A percentile compares a stretch with the other conserved stretches of the same genome.
Conservation (phyloP, 1,140 invertebrate genomes). For the Trigoniulus corallinus region DNA sequence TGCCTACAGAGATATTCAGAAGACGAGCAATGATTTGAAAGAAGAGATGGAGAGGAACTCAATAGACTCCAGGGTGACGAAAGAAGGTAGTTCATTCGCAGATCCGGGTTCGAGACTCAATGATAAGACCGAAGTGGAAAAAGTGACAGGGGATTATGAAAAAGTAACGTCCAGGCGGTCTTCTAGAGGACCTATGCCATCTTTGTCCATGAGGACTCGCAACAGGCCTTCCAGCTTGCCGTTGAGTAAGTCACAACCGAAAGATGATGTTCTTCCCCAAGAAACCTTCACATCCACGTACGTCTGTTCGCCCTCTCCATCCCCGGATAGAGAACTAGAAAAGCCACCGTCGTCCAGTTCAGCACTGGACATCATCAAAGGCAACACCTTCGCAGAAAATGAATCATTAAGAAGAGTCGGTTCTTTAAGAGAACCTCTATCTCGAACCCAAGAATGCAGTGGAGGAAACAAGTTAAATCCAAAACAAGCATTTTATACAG, state of each 20-base stretch:
- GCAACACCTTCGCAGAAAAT: no score
- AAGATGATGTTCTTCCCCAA: neutral
- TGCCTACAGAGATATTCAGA: neutral
- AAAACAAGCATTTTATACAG: no score
- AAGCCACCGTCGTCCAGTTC: neutral
- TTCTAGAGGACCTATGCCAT: neutral
- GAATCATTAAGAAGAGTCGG: neutral
- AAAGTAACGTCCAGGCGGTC: neutral
- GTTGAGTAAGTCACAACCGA: no score
- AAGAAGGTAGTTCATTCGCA: neutral
- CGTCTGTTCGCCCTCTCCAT: neutral
- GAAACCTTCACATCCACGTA: conserved; percentile 6
- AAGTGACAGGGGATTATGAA: neutral
- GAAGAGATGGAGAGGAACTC: neutral
- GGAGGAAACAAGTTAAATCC: neutral
- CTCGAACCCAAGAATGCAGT: neutral
- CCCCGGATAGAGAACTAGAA: neutral
- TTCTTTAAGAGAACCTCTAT: neutral
- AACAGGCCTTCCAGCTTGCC: neutral
- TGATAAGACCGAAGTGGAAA: neutral
- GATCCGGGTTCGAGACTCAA: neutral
- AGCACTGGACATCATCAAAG: no score
- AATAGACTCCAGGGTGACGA: neutral
- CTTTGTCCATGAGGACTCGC: neutral
- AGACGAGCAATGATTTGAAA: conserved; percentile 4